These are phyloP conservation scores for Drosophila testacea DNA, from an alignment of 2,888 invertebrate species.

Conservation along the genomic window DNA sequence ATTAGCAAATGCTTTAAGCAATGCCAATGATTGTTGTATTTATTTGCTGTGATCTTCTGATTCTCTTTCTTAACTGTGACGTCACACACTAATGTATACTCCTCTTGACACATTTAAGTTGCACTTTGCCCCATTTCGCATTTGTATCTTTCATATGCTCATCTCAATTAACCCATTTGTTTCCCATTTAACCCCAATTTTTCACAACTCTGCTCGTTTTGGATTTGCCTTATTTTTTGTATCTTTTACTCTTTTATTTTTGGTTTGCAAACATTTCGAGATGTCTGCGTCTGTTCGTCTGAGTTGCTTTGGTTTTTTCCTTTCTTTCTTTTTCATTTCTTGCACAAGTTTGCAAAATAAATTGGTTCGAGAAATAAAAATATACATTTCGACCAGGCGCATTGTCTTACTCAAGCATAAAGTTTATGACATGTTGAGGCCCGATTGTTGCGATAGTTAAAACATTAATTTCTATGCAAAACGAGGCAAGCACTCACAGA, in stretches of 20 bases:
- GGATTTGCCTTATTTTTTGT: constrained; percentile 32
- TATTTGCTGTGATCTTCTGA: background rate
- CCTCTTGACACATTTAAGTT: constrained; percentile 15
- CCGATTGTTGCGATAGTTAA: constrained; percentile 50
- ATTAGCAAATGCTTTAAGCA: too few relatives aligned
- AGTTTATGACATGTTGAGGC: constrained; percentile 59
- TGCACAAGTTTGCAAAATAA: constrained; percentile 70
- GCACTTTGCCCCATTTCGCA: constrained; percentile 55
- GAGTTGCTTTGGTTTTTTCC: constrained; percentile 33
- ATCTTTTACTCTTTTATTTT: constrained; percentile 17
- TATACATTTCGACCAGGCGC: constrained; percentile 26
- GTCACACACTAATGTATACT: background rate
- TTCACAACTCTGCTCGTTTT: constrained; percentile 40
- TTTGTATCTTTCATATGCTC: constrained; percentile 26
- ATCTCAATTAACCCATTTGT: constrained; percentile 67
- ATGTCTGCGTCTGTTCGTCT: constrained; percentile 36
- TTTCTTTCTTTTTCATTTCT: constrained; percentile 31
- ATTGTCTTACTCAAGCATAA: constrained; percentile 79
- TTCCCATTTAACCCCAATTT: constrained; percentile 64
- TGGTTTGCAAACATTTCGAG: constrained; percentile 53
- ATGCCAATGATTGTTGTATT: too few relatives aligned
- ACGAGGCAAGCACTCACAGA: constrained; percentile 35
- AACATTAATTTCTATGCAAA: constrained; percentile 66
- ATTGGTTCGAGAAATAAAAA: constrained; percentile 50
- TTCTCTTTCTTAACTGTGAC: constrained; percentile 3